Conservation (phyloP, 2,113 vertebrate genomes). For the Rhabdomys dilectus region DNA sequence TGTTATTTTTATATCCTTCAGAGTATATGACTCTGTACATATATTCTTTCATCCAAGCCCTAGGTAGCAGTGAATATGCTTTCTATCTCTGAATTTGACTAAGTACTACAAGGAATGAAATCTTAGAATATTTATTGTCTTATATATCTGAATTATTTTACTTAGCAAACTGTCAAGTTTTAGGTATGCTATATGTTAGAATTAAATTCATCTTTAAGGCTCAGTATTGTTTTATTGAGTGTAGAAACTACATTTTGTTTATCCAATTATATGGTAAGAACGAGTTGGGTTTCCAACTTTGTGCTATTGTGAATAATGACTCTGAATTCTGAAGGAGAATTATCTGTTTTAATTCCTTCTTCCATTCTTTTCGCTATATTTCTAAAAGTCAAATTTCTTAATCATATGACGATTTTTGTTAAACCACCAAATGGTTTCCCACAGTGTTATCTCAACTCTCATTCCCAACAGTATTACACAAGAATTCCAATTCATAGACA, state of each 20-base stretch:
- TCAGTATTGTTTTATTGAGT: background rate
- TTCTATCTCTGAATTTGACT: slow-evolving; percentile 12
- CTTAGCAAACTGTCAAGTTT: background rate
- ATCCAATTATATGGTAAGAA: background rate
- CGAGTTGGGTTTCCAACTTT: background rate
- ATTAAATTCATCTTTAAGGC: background rate
- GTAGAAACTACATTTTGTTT: background rate
- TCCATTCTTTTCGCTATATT: background rate
- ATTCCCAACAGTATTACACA: background rate
- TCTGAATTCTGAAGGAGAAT: background rate
- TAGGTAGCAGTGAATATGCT: background rate
- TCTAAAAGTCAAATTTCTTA: background rate
- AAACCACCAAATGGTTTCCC: background rate
- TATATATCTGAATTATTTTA: background rate
- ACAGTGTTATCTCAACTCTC: background rate
- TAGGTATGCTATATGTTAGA: background rate
- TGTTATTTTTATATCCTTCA: background rate
- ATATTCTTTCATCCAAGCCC: background rate
- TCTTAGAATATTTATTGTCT: background rate
- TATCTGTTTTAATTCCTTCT: background rate
- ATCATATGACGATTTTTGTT: background rate
- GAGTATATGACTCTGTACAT: background rate
- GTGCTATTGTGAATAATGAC: background rate
- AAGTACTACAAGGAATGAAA: background rate
- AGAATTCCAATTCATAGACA: background rate